Evolutionary conservation across 2,888 invertebrate genomes (phyloP).

Genomic region (Fabriciana adippe): DNA sequence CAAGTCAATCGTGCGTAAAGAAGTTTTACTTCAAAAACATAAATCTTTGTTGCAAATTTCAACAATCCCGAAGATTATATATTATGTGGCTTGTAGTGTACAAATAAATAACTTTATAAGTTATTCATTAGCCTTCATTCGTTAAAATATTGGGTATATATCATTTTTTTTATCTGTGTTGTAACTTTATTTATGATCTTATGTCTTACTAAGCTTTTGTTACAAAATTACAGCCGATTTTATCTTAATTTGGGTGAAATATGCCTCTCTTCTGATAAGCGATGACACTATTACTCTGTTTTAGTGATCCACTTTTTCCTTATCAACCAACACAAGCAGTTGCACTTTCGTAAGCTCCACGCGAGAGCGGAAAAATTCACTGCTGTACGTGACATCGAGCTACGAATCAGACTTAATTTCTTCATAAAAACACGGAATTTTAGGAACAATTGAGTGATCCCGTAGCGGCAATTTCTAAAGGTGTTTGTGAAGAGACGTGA

Average conservation of each 20-base stretch:
- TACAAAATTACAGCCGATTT: conserved; percentile 38
- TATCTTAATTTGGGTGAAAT: conserved; percentile 40
- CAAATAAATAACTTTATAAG: background rate
- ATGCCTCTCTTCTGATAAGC: conserved; percentile 40
- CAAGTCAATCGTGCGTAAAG: too few relatives aligned
- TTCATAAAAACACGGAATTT: conserved; percentile 35
- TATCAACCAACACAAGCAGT: conserved; percentile 52
- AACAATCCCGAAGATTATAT: too few relatives aligned
- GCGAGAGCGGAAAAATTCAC: conserved; percentile 4
- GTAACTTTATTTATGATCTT: conserved; percentile 27
- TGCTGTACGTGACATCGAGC: conserved; percentile 36
- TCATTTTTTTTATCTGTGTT: conserved; percentile 22
- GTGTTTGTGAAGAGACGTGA: conserved; percentile 43
- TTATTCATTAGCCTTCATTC: conserved; percentile 1
- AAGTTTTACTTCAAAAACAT: too few relatives aligned
- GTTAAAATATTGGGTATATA: background rate
- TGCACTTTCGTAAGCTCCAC: conserved; percentile 50
- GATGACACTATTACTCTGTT: conserved; percentile 40
- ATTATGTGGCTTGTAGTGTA: too few relatives aligned
- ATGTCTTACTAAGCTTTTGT: conserved; percentile 33
- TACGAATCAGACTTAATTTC: conserved; percentile 23
- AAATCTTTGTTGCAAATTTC: too few relatives aligned
- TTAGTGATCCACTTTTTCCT: conserved; percentile 53
- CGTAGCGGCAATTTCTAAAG: conserved; percentile 42
- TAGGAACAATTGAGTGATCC: conserved; percentile 35